Evolutionary conservation across 2,888 invertebrate species (phyloP).

Genomic region (Orthonychiurus folsomi): DNA sequence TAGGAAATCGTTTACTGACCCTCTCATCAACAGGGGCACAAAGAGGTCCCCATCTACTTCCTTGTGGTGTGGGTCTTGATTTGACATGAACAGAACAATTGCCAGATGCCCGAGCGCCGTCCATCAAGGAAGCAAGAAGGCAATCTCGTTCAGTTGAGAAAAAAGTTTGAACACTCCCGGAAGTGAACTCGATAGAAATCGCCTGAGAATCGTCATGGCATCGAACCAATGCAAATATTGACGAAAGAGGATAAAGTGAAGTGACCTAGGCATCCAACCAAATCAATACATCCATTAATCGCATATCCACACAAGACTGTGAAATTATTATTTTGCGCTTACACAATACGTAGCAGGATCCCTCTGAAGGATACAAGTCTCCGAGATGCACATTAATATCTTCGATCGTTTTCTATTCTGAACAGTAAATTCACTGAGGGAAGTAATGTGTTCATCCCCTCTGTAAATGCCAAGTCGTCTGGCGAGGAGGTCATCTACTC

Average conservation of each 20-base stretch:
- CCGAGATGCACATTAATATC: slow-evolving; percentile 85
- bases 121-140: slow-evolving; percentile 83
- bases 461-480: slow-evolving; percentile 89
- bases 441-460: slow-evolving; percentile 89
- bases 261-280: slow-evolving; percentile 31
- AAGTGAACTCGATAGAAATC: slow-evolving; percentile 88
- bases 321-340: slow-evolving; percentile 25
- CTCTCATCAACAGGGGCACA: slow-evolving; percentile 80
- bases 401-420: slow-evolving; percentile 77
- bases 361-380: slow-evolving; percentile 88
- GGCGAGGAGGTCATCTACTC: slow-evolving; percentile 73
- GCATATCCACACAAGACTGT: not conserved
- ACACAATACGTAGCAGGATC: slow-evolving; percentile 83
- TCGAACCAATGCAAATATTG: slow-evolving; percentile 84
- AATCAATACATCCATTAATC: not conserved
- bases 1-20: slow-evolving; percentile 44
- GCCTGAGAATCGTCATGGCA: slow-evolving; percentile 84
- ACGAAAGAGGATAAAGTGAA: slow-evolving; percentile 43
- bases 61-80: slow-evolving; percentile 72
- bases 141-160: slow-evolving; percentile 93
- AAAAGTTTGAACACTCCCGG: slow-evolving; percentile 79
- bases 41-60: slow-evolving; percentile 75
- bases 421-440: slow-evolving; percentile 90
- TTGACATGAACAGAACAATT: slow-evolving; percentile 93
- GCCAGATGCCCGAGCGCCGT: slow-evolving; percentile 92